A percentile compares a stretch with the other conserved stretches of the same genome.
phyloP scores from a whole-genome alignment of 1,140 invertebrate genomes.

The Meteorus sp. region DNA sequence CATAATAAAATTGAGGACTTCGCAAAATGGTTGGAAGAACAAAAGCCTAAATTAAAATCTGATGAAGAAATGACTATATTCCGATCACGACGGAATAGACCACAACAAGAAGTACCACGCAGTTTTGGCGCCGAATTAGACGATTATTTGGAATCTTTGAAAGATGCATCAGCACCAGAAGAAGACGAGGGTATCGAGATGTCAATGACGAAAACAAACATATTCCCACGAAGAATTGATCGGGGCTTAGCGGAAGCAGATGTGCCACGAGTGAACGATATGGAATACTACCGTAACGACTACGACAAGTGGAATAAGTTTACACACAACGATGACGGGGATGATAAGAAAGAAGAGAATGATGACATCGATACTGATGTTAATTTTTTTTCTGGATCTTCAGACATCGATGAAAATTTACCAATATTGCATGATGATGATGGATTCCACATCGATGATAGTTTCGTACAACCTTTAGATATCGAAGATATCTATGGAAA shows the following conservation, averaged over 20 bases:
- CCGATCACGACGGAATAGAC: conserved; percentile 11
- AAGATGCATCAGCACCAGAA: neutral
- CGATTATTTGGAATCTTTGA: conserved; percentile 14
- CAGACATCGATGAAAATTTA: conserved; percentile 38
- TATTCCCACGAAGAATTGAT: neutral
- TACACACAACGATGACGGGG: conserved; percentile 33
- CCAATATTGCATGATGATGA: conserved; percentile 34
- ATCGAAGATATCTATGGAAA: conserved; percentile 14
- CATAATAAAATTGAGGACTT: too few species aligned
- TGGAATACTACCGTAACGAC: conserved; percentile 36
- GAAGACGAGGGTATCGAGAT: conserved; percentile 5
- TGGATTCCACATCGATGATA: conserved; percentile 67
- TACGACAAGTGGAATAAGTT: conserved; percentile 22
- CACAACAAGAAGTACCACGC: neutral
- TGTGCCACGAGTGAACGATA: neutral
- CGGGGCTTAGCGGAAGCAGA: neutral
- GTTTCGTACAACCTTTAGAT: conserved; percentile 56
- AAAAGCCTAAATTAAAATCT: neutral
- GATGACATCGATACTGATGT: conserved; percentile 7
- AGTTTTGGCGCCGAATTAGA: neutral
- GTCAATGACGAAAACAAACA: neutral
- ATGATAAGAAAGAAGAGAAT: conserved; percentile 20
- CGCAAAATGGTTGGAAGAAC: conserved; percentile 7
- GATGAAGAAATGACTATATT: conserved; percentile 10
- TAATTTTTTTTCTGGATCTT: conserved; percentile 17